Base-by-base conservation (phyloP, 2,113 vertebrate genomes). In the Hippocampus guttulatus region DNA sequence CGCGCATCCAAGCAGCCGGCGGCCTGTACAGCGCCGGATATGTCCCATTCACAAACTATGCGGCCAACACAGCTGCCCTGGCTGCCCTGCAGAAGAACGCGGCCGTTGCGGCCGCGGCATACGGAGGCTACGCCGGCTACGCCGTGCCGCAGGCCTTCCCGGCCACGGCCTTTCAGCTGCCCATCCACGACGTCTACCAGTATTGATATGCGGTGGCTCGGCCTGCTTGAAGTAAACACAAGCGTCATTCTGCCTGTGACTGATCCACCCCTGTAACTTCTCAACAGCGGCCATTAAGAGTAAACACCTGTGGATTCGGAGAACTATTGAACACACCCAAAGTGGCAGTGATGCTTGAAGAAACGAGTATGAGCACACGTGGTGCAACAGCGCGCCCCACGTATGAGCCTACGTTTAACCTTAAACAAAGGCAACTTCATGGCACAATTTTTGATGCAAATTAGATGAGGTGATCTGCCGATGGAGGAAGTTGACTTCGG, bases 11-110 rank as follows among this genome's bases (percentile, higher is more conserved):
- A 0, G 4, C 95, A 0, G 92, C 95, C 0, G 89, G 92, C 0
- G 92, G 95, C 63, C 93, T 99, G 84, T 99, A 99, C 0, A 95
- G 95, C 57, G 94, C 94, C 65, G 90, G 95, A 81, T 99, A 98
- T 0, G 84, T 99, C 23, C 96, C 96, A 0, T 93, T 98, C 0
- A 90, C 95, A 1, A 92, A 95, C 3, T 96, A 96, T 0, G 86
- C 95, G 0, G 91, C 95, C 14, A 92, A 95, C 0, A 87, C 94
- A 0, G 93, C 94, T 0, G 91, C 96, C 0, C 92, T 99, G 77
- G 95, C 96, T 66, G 95, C 95, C 47, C 93, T 99, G 92, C 97
- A 99, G 92, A 99, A 99, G 92, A 99, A 97, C 0, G 91, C 92
- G 0, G 91, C 88, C 0, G 89, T 94, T 0, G 93, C 95, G 0